Percentiles rank a stretch among this genome's conserved stretches.
These are phyloP conservation scores for Kryptolebias ocellatus DNA, from an alignment of 2,797 vertebrate genomes.

Conservation along the genomic window DNA sequence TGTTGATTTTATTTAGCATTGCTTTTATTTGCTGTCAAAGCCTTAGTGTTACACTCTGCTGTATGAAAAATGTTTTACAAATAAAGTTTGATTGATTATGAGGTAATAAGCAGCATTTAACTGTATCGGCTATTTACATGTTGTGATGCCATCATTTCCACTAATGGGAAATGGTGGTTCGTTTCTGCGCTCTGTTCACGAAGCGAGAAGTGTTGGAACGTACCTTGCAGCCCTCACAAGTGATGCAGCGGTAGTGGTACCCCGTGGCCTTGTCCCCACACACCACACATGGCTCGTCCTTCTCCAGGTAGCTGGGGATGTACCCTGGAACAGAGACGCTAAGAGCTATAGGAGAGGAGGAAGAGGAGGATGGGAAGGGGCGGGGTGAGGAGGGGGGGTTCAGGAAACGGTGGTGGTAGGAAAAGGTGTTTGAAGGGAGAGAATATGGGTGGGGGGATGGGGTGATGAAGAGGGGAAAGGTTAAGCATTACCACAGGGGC, in stretches of 20 bases:
- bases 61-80: no score
- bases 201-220: neutral
- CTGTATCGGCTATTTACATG: no score
- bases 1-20: no score
- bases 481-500: conserved; percentile 54
- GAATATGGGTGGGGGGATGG: neutral
- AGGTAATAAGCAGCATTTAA: no score
- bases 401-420: neutral
- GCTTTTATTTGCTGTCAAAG: no score
- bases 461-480: conserved; percentile 11
- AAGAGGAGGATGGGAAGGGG: conserved; percentile 47
- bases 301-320: conserved; percentile 98
- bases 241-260: conserved; percentile 99
- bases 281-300: conserved; percentile 97
- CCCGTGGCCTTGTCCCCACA: conserved; percentile 97
- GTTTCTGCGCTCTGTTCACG: neutral
- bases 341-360: conserved; percentile 73
- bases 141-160: no score
- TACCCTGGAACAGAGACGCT: conserved; percentile 87
- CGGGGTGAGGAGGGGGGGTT: conserved; percentile 21
- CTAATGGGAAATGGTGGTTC: no score
- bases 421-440: conserved; percentile 1
- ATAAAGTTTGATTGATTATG: no score
- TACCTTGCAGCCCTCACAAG: conserved; percentile 98
- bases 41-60: no score